Conservation (phyloP, 2,113 vertebrate species). For the Emydura subglobosa region DNA sequence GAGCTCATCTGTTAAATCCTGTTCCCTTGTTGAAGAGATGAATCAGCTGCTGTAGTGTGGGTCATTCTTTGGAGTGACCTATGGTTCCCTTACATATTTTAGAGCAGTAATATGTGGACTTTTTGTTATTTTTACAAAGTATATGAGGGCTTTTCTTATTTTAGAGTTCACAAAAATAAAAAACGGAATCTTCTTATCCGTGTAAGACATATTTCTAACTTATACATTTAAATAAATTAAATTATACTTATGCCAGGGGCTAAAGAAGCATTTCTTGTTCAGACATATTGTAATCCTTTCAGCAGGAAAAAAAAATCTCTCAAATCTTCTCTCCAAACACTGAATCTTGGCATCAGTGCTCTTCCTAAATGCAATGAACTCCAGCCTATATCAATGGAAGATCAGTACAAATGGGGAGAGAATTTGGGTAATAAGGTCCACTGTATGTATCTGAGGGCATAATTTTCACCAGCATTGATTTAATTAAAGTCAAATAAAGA, state of each 20-base stretch:
- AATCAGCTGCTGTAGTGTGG: background rate
- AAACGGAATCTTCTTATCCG: background rate
- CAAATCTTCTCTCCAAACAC: background rate
- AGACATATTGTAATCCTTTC: background rate
- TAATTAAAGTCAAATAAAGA: background rate
- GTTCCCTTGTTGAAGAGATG: background rate
- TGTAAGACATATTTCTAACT: background rate
- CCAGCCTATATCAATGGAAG: background rate
- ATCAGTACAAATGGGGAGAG: background rate
- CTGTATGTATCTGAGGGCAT: accelerated
- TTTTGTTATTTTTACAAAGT: background rate
- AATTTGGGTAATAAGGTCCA: background rate
- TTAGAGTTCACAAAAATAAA: background rate
- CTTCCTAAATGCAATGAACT: background rate
- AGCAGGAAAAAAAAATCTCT: background rate
- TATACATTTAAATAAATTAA: background rate
- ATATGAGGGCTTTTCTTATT: background rate
- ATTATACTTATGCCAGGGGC: background rate
- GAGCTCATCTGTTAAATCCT: background rate
- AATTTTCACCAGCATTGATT: background rate
- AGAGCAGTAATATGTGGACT: background rate
- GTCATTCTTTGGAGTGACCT: background rate
- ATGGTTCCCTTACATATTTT: background rate
- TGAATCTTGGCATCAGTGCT: background rate
- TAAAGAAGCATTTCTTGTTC: background rate